A percentile compares a stretch with the other conserved stretches of the same genome.
These are phyloP conservation scores for Pyrochroa serraticornis DNA, from an alignment of 2,888 invertebrate species.

Conservation along the genomic window DNA sequence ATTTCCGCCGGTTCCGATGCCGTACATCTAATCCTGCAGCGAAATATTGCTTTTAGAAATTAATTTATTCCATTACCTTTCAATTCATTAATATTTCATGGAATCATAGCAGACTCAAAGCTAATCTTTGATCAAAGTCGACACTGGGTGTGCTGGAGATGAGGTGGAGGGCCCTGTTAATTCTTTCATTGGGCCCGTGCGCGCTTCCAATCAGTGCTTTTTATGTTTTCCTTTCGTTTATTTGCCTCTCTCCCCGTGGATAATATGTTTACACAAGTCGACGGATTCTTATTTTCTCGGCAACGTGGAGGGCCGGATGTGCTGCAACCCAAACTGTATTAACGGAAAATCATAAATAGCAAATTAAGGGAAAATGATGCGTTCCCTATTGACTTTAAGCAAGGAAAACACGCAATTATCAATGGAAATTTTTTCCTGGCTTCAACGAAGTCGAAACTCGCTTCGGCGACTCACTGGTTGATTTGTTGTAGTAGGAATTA, in stretches of 20 bases:
- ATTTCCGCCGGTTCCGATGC: constrained; percentile 57
- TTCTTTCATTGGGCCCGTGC: constrained; percentile 45
- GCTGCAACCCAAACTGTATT: too few relatives aligned
- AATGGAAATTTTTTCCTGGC: too few relatives aligned
- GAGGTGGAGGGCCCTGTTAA: constrained; percentile 36
- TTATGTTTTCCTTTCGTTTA: constrained; percentile 40
- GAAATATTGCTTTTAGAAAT: constrained; percentile 62
- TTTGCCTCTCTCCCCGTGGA: constrained; percentile 32
- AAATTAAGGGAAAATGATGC: too few relatives aligned
- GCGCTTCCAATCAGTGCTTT: constrained; percentile 43
- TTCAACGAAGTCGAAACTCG: too few relatives aligned
- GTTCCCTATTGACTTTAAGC: too few relatives aligned
- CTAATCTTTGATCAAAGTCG: constrained; percentile 58
- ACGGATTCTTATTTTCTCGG: constrained; percentile 5
- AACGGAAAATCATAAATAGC: too few relatives aligned
- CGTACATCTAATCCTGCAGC: constrained; percentile 51
- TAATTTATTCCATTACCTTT: constrained; percentile 64
- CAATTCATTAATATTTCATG: constrained; percentile 63
- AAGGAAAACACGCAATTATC: too few relatives aligned
- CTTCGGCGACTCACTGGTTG: too few relatives aligned
- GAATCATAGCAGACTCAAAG: constrained; percentile 57
- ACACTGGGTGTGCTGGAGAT: constrained; percentile 40
- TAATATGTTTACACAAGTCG: constrained; percentile 25
- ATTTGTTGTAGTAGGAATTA: too few relatives aligned
- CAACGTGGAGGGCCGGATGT: too few relatives aligned